Base-by-base conservation (phyloP, 2,113 vertebrate genomes). In the Tychaedon coryphoeus region DNA sequence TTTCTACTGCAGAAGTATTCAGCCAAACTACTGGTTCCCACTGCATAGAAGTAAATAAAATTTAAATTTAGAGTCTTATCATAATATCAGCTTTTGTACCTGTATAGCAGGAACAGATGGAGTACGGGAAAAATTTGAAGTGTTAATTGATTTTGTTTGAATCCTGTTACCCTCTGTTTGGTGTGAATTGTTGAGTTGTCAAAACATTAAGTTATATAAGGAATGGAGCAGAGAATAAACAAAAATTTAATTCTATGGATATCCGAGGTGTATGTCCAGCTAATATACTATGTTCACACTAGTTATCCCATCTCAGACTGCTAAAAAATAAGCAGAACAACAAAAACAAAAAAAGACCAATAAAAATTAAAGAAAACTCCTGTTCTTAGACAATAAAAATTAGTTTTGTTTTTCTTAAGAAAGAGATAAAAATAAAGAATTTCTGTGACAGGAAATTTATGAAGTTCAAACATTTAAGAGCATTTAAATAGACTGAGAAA, bases 91-190 rank as follows among this genome's bases (percentile, higher is more conserved):
- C 64, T 90, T 92, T 90, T 83, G 23, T 93, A 92, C 75, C 53
- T 92, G 31, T 83, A 23, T 33, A 65, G 57, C 12, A 31, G 80
- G 91, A 92, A 77, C 89, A 96, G 93, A 92, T 86, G 86, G 83
- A 92, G 42, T 73, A 92, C 61, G 64, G 83, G 94, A 86, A 96
- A 94, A 95, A 26, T 9, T 77, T 66, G 72, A 96, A 93, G 93
- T 88, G 95, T 70, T 95, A 96, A 96, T 96, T 96, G 93, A 93
- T 93, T 96, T 93, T 93, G 86, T 92, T 95, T 95, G 93, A 96
- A 83, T 93, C 50, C 38, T 80, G 67, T 92, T 96, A 80, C 83
- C 54, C 29, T 94, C 73, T 85, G 64, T 58, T 95, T 89, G 76
- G 76, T 95, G 95, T 89, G 83, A 96, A 94, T 81, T 92, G 43